These are phyloP conservation scores for Prietella phreatophila DNA, from an alignment of 2,113 vertebrate species.

Conservation along the genomic window DNA sequence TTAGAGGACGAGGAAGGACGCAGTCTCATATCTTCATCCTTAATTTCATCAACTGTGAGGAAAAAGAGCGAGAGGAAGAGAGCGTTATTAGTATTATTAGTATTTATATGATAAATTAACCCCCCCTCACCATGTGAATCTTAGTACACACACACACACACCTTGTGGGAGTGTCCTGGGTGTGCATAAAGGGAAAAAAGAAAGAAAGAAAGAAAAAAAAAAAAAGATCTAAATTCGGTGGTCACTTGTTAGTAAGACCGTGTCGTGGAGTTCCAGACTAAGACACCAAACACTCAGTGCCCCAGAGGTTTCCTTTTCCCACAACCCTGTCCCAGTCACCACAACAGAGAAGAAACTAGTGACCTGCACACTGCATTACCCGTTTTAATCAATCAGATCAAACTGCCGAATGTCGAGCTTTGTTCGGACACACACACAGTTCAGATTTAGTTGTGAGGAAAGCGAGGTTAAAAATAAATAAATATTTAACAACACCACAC, in stretches of 20 bases:
- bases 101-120: no score
- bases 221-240: no score
- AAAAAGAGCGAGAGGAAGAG: background rate
- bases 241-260: background rate
- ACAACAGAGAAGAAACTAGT: background rate
- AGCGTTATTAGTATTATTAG: no score
- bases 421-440: slow-evolving; percentile 12
- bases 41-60: slow-evolving; percentile 39
- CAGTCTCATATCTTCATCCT: slow-evolving; percentile 48
- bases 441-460: background rate
- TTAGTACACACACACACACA: background rate
- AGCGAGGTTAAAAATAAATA: background rate
- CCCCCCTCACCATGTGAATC: background rate
- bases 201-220: no score
- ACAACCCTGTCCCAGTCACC: background rate
- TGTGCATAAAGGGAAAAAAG: no score
- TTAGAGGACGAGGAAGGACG: background rate
- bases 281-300: background rate
- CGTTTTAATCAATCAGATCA: background rate
- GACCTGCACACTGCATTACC: background rate
- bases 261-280: background rate
- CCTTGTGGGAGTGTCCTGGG: no score
- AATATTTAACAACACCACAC: background rate
- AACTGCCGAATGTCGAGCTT: background rate
- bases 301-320: background rate